Percentiles rank a stretch among this genome's conserved stretches.
These are phyloP conservation scores for Melanaphis sacchari DNA, from an alignment of 1,140 invertebrate species.

Conservation along the genomic window DNA sequence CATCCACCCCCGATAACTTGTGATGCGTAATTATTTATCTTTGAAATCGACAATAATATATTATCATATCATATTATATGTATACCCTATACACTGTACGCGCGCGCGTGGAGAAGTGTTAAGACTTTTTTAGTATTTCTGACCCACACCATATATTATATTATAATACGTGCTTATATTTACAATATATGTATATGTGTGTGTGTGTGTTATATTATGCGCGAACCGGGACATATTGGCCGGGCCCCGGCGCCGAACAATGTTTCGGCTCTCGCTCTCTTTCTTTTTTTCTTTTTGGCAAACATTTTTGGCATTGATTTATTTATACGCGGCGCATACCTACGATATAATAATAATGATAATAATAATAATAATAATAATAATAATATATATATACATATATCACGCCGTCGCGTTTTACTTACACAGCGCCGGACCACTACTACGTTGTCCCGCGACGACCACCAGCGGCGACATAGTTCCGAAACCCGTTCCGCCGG, in stretches of 20 bases:
- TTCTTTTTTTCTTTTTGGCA: conserved; percentile 52
- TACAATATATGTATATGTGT: not conserved
- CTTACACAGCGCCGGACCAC: conserved; percentile 55
- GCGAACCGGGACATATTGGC: not conserved
- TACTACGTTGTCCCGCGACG: conserved; percentile 44
- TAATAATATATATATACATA: too few species aligned
- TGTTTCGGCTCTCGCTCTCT: conserved; percentile 36
- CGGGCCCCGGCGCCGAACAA: conserved; percentile 22
- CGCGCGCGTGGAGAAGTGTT: not conserved
- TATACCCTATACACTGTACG: not conserved
- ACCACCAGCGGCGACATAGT: conserved; percentile 45
- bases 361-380: not conserved
- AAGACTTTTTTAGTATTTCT: not conserved
- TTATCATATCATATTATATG: not conserved
- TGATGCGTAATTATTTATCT: not conserved
- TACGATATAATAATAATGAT: not conserved
- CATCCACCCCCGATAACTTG: not conserved
- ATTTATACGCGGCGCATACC: conserved; percentile 45
- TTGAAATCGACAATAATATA: not conserved
- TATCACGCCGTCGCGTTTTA: conserved; percentile 27
- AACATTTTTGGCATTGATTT: conserved; percentile 57
- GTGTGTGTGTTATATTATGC: not conserved
- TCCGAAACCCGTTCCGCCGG: conserved; percentile 42
- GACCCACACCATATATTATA: not conserved
- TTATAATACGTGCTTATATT: not conserved